phyloP scores from a whole-genome alignment of 2,113 vertebrate genomes.

The Orientallactaga bullata region DNA sequence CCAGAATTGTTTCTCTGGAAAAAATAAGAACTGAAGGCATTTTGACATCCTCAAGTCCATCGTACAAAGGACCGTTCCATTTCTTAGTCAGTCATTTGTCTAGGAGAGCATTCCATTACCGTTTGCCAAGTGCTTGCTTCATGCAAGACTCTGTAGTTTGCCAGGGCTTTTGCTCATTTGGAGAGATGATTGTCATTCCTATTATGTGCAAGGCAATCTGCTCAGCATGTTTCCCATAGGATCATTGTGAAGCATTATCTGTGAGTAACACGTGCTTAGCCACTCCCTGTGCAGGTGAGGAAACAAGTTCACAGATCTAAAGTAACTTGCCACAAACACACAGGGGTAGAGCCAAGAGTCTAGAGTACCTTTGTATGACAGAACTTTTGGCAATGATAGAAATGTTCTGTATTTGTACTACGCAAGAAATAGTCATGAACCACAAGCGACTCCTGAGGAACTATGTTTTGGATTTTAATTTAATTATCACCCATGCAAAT shows the following conservation, averaged over 20 bases:
- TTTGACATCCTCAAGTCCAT: conserved; percentile 8
- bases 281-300: neutral
- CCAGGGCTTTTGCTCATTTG: neutral
- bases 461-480: conserved; percentile 38
- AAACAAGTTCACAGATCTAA: neutral
- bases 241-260: neutral
- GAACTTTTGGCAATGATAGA: conserved; percentile 15
- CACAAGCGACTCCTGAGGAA: neutral
- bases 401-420: neutral
- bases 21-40: neutral
- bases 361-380: neutral
- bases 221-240: neutral
- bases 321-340: conserved; percentile 27
- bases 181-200: neutral
- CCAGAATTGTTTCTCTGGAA: conserved; percentile 19
- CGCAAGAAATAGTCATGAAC: neutral
- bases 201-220: neutral
- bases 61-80: neutral
- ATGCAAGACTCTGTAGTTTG: neutral
- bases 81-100: conserved; percentile 19
- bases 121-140: neutral
- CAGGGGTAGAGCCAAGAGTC: neutral
- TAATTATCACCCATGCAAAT: neutral
- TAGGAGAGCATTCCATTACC: neutral
- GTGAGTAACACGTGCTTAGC: neutral